Evolutionary conservation across 2,888 invertebrate species (phyloP), one percentile per base, ranked within the genome.

Genomic region (Miltochrista miniata): DNA sequence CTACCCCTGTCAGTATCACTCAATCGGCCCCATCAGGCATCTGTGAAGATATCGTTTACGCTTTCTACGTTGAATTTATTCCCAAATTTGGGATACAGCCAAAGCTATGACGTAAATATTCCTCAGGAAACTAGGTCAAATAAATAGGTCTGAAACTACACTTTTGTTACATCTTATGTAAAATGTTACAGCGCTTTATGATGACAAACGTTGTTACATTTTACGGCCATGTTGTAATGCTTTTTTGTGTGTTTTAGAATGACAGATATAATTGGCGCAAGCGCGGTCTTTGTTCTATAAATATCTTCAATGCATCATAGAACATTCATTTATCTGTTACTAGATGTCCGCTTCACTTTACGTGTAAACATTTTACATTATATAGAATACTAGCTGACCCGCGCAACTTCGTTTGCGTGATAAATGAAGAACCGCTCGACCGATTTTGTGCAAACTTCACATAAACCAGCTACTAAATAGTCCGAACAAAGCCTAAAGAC

Each of bases 101-200:
- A 87, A 87, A 77, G 59, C 45, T 61, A 69, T 84, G 83, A 82
- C 86, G 82, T 84, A 79, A 71, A 56, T 64, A 61, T 71, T 79
- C 70, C 69, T 69, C 48, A 71, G 64, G 64, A 77, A 87, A 83
- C 77, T 89, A 83, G 89, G 87, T 87, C 89, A 84, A 59, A 80
- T 77, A 83, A 73, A 79, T 79, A 81, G 74, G 75, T 74, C 64
- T 57, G 57, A 29, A 54, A 33, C 39, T 31, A 61, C n/a, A n/a
- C 51, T 56, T 51, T 49, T 58, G 50, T 48, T 54, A 59, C 48
- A 45, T 48, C 45, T 51, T 50, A 44, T 40, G 42, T 41, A 24
- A 53, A 54, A 54, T 44, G 33, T 53, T 51, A 54, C 51, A 53
- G 54, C 54, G 48, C 52, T 24, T n/a, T n/a, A n/a, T n/a, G n/a